A percentile compares a stretch with the other conserved stretches of the same genome.
These are phyloP conservation scores for Nesidiocoris tenuis DNA, from an alignment of 2,888 invertebrate species.

Conservation along the genomic window DNA sequence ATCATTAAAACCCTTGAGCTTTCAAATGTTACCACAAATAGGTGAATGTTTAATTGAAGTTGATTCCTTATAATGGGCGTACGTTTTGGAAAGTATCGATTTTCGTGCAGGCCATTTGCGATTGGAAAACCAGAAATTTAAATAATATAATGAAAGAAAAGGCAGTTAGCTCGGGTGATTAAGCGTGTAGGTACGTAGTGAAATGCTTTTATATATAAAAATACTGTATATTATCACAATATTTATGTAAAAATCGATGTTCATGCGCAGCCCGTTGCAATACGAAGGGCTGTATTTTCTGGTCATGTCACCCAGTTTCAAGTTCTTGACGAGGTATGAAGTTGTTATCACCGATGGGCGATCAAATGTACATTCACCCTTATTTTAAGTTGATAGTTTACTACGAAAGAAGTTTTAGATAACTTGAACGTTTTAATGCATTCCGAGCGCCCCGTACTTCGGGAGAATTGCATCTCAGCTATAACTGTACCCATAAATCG, in stretches of 20 bases:
- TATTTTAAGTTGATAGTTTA: too few relatives aligned
- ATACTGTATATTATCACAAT: neutral
- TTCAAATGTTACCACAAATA: slow-evolving; percentile 21
- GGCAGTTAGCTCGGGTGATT: neutral
- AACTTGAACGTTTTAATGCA: too few relatives aligned
- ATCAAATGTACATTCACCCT: too few relatives aligned
- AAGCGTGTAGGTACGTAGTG: neutral
- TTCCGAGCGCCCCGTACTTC: too few relatives aligned
- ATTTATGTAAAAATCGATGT: neutral
- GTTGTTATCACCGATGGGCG: too few relatives aligned
- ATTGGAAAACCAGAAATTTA: too few relatives aligned
- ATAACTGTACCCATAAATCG: too few relatives aligned
- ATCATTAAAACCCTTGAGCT: slow-evolving; percentile 20
- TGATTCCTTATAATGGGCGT: too few relatives aligned
- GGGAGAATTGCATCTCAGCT: too few relatives aligned
- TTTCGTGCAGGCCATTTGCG: too few relatives aligned
- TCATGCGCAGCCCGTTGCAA: neutral
- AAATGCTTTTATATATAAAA: neutral
- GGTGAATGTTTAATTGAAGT: neutral
- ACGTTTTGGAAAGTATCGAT: neutral
- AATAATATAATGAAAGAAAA: too few relatives aligned
- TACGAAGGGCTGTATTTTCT: neutral
- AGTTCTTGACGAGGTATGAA: neutral
- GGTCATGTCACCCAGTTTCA: neutral
- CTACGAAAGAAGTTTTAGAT: too few relatives aligned